Evolutionary conservation across 2,888 invertebrate species (phyloP), one percentile per base, ranked within the genome.

Genomic region (Pseudococcus longispinus): DNA sequence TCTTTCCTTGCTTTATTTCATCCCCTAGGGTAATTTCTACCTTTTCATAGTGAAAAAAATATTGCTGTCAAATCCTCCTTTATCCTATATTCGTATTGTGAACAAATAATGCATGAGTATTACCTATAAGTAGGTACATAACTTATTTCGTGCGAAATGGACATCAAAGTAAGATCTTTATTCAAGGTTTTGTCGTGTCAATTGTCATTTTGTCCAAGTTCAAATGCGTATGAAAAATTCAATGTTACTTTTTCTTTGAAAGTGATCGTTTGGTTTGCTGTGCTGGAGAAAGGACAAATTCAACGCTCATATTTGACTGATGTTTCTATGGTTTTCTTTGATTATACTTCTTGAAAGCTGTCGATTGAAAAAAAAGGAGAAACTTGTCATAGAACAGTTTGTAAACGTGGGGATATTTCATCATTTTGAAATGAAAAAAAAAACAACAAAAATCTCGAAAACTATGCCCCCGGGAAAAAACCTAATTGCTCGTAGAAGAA

Each of bases 81-180:
- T 60, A 60, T 60, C 60, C 60, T 60, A 60, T 60, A 60, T 60
- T 60, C 60, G 60, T 23, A 60, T 60, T 60, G 60, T 60, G 60
- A 60, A 23, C 20, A 60, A 60, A 60, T 60, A 60, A 60, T 60
- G 60, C 60, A 60, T 23, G 70, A 29, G 18, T 70, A 70, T 70
- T 65, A 37, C 37, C 8, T 37, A 37, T 5, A 6, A 4, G 3
- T 65, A 65, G 11, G 26, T n/a, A 65, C 26, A 32, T 70, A 32
- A 15, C n/a, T 1, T 70, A 70, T 70, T 29, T 70, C 70, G 70
- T 70, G 29, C 29, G 26, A 70, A 70, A 70, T 70, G 70, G 70
- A 70, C 70, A 70, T 70, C 29, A 29, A 70, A 70, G 29, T 70
- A 32, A 70, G 32, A 70, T 70, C 65, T 26, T 60, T 37, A 4